Evolutionary conservation across 1,140 invertebrate genomes (phyloP).

Genomic region (Drosophila bipectinata): DNA sequence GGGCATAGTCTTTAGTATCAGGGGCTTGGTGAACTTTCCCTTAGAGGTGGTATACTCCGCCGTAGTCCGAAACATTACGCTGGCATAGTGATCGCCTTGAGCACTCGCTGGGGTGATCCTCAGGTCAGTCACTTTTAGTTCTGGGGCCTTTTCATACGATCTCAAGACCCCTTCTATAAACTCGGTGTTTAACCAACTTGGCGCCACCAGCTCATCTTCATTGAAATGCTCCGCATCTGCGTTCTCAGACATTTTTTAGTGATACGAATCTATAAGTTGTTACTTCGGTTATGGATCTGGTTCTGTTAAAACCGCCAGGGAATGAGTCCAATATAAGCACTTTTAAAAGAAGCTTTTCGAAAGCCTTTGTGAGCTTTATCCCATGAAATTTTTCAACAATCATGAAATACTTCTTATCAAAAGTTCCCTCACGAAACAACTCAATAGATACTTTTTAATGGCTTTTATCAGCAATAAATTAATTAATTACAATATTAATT

Average conservation of each 20-base stretch:
- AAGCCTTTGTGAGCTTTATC: too few relatives aligned
- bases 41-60: slow-evolving; percentile 31
- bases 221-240: slow-evolving; percentile 45
- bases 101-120: slow-evolving; percentile 56
- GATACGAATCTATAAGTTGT: too few relatives aligned
- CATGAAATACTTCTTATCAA: too few relatives aligned
- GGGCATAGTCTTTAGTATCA: slow-evolving; percentile 74
- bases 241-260: slow-evolving; percentile 39
- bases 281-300: too few relatives aligned
- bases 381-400: too few relatives aligned
- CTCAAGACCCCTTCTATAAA: slow-evolving; percentile 54
- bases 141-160: slow-evolving; percentile 31
- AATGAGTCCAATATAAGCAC: too few relatives aligned
- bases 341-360: too few relatives aligned
- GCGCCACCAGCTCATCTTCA: slow-evolving; percentile 64
- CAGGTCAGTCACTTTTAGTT: slow-evolving; percentile 33
- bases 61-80: slow-evolving; percentile 64
- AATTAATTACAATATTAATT: too few relatives aligned
- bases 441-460: too few relatives aligned
- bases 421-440: too few relatives aligned
- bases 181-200: slow-evolving; percentile 57
- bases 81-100: slow-evolving; percentile 79
- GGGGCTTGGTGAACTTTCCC: slow-evolving; percentile 21
- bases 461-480: too few relatives aligned
- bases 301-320: too few relatives aligned